A percentile compares a stretch with the other conserved stretches of the same genome.
phyloP scores from a whole-genome alignment of 2,888 invertebrate genomes.

The Alentia gelatinosa region DNA sequence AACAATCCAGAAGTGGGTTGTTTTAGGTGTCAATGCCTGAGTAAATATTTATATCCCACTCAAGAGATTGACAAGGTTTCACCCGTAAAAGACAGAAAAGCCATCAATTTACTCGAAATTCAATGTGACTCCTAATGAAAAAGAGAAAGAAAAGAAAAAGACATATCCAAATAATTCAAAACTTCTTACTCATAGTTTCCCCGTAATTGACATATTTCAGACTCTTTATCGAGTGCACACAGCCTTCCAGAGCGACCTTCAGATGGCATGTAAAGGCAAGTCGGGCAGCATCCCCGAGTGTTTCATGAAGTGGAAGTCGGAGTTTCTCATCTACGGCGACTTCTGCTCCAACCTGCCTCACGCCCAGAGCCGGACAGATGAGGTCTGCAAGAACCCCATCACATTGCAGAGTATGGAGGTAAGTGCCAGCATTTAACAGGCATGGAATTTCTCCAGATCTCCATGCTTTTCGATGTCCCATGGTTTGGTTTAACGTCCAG shows the following conservation, averaged over 20 bases:
- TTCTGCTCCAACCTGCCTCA: slow-evolving; percentile 96
- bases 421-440: slow-evolving; percentile 28
- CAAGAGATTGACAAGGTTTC: too few relatives aligned
- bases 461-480: too few relatives aligned
- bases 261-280: slow-evolving; percentile 81
- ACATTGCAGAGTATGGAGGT: slow-evolving; percentile 71
- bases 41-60: too few relatives aligned
- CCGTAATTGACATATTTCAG: slow-evolving; percentile 81
- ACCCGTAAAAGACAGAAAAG: too few relatives aligned
- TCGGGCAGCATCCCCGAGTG: slow-evolving; percentile 61
- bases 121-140: too few relatives aligned
- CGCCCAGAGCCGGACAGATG: slow-evolving; percentile 92
- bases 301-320: slow-evolving; percentile 90
- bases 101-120: too few relatives aligned
- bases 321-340: slow-evolving; percentile 95
- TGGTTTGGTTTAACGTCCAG: too few relatives aligned
- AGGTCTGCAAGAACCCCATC: slow-evolving; percentile 57
- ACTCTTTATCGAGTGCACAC: slow-evolving; percentile 92
- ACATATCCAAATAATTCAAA: not conserved
- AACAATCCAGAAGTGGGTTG: too few relatives aligned
- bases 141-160: too few relatives aligned
- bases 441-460: too few relatives aligned
- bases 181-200: not conserved
- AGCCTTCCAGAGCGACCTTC: slow-evolving; percentile 90
- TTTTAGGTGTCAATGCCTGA: too few relatives aligned